Conservation (phyloP, 1,140 invertebrate genomes). For the Diuraphis noxia region DNA sequence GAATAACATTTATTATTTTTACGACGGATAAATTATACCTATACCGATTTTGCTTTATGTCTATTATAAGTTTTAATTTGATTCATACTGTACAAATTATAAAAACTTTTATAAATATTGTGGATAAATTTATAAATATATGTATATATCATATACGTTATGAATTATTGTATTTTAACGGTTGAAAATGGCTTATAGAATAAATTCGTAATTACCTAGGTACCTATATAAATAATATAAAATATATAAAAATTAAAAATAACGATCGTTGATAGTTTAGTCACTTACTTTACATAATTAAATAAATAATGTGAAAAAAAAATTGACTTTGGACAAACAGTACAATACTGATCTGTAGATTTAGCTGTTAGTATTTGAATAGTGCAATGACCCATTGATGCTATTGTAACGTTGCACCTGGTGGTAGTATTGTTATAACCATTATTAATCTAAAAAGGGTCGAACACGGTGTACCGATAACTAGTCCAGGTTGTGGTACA, state of each 20-base stretch:
- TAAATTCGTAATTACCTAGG: neutral
- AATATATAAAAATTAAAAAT: neutral
- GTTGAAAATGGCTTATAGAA: neutral
- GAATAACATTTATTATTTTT: neutral
- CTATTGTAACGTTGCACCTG: conserved; percentile 17
- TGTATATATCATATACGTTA: neutral
- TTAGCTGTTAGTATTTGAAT: neutral
- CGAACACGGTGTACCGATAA: neutral
- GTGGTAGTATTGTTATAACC: neutral
- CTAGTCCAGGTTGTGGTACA: conserved; percentile 3
- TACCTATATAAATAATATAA: too few relatives aligned
- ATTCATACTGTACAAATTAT: neutral
- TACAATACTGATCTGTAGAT: neutral
- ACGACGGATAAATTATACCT: neutral
- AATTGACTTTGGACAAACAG: neutral
- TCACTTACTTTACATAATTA: neutral
- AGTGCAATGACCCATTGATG: conserved; percentile 13
- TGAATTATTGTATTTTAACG: neutral
- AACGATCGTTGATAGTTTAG: neutral
- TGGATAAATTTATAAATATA: neutral
- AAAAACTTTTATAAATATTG: too few relatives aligned
- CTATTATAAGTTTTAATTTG: neutral
- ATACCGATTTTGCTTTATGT: neutral
- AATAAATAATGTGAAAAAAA: neutral
- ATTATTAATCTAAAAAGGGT: conserved; percentile 2